Conservation (phyloP, 2,797 vertebrate genomes). For the Sebastes steindachneri region DNA sequence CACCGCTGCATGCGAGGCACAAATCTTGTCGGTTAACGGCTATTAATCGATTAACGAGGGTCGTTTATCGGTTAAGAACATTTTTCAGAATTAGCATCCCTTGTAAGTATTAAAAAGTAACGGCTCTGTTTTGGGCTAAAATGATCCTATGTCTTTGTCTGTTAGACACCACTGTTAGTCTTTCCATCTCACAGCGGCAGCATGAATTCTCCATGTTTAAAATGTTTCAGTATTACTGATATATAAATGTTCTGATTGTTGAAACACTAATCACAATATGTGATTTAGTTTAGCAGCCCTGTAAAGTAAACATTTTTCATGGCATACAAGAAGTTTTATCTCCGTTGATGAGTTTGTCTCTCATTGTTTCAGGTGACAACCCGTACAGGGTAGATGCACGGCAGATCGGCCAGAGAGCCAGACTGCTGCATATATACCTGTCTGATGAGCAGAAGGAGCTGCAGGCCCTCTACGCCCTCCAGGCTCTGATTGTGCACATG, state of each 20-base stretch:
- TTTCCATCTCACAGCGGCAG: background rate
- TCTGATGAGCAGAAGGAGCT: slow-evolving; percentile 93
- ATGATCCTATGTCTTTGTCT: background rate
- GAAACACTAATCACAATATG: background rate
- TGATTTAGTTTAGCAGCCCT: background rate
- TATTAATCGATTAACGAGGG: too few relatives aligned
- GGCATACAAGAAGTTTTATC: background rate
- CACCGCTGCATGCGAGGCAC: too few relatives aligned
- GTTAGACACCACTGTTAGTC: background rate
- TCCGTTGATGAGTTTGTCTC: background rate
- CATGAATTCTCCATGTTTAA: background rate
- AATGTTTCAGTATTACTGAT: background rate
- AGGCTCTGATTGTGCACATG: slow-evolving; percentile 96
- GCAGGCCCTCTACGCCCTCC: slow-evolving; percentile 95
- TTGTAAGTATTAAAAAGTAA: background rate
- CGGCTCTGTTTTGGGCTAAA: background rate
- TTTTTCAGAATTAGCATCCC: too few relatives aligned
- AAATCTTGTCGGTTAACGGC: too few relatives aligned
- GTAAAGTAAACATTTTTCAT: background rate
- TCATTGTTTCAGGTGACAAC: slow-evolving; percentile 85
- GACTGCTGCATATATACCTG: slow-evolving; percentile 92
- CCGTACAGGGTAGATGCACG: slow-evolving; percentile 86
- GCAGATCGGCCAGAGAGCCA: slow-evolving; percentile 88
- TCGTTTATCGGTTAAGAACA: too few relatives aligned
- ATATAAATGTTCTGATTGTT: fast-evolving